Evolutionary conservation across 2,113 vertebrate species (phyloP).

Genomic region (Phycodurus eques): DNA sequence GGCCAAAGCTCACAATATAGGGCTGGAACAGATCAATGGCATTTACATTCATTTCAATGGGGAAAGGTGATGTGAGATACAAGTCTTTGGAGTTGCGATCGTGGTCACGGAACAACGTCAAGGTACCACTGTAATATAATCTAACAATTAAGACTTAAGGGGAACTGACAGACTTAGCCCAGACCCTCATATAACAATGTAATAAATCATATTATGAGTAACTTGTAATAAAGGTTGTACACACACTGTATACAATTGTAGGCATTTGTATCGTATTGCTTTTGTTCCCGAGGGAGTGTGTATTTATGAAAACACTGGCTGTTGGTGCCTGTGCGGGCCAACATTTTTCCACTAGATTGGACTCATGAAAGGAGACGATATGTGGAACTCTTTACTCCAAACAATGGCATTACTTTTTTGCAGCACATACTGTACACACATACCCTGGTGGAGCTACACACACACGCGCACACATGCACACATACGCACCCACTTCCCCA

Average conservation of each 20-base stretch:
- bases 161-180: too few relatives aligned
- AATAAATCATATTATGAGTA: neutral
- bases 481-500: slow-evolving; percentile 61
- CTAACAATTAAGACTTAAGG: too few relatives aligned
- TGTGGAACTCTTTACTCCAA: slow-evolving; percentile 66
- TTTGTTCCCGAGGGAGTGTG: slow-evolving; percentile 37
- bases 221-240: slow-evolving; percentile 3
- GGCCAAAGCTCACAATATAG: neutral
- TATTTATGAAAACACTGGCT: slow-evolving; percentile 14
- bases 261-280: slow-evolving; percentile 43
- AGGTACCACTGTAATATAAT: too few relatives aligned
- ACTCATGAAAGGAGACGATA: slow-evolving; percentile 66
- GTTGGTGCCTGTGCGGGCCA: slow-evolving; percentile 53
- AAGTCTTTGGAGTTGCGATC: too few relatives aligned
- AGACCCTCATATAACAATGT: neutral
- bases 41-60: neutral
- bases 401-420: slow-evolving; percentile 54
- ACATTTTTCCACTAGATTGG: slow-evolving; percentile 65
- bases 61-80: too few relatives aligned
- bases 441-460: slow-evolving; percentile 22
- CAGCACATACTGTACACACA: slow-evolving; percentile 32
- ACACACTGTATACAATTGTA: slow-evolving; percentile 38
- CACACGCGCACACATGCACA: slow-evolving; percentile 39
- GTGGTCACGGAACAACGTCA: too few relatives aligned
- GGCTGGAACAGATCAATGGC: neutral